These are phyloP conservation scores for Embiotoca jacksoni DNA, from an alignment of 2,113 vertebrate genomes.

Conservation along the genomic window DNA sequence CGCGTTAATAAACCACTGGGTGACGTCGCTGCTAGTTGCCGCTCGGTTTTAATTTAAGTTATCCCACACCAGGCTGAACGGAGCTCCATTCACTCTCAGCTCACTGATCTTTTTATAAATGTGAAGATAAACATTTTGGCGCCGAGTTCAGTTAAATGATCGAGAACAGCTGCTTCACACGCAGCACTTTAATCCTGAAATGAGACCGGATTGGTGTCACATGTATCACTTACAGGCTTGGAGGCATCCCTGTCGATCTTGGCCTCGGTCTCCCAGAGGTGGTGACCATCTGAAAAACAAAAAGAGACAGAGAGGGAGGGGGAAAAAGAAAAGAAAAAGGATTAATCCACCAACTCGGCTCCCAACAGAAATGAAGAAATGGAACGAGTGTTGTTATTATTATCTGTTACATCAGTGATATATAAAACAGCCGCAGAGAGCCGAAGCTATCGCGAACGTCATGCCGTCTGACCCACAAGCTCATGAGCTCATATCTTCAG, in stretches of 20 bases:
- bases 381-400: constrained; percentile 42
- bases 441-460: constrained; percentile 42
- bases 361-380: constrained; percentile 38
- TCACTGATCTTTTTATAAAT: neutral
- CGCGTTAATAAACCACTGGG: too few relatives aligned
- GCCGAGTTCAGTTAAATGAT: neutral
- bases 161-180: constrained; percentile 33
- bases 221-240: constrained; percentile 89
- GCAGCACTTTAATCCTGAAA: constrained; percentile 17
- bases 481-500: constrained; percentile 71
- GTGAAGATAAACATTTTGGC: constrained; percentile 5
- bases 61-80: too few relatives aligned
- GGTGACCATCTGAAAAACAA: constrained; percentile 91
- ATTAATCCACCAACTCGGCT: constrained; percentile 40
- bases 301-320: neutral
- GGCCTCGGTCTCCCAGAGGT: constrained; percentile 97
- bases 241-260: constrained; percentile 92
- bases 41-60: too few relatives aligned
- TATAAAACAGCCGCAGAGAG: constrained; percentile 42
- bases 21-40: too few relatives aligned
- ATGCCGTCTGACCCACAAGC: constrained; percentile 58
- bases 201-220: neutral
- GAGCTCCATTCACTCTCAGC: too few relatives aligned
- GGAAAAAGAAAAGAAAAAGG: neutral
- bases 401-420: constrained; percentile 64